Evolutionary conservation across 2,797 vertebrate genomes (phyloP).

Genomic region (Hipposideros larvatus): DNA sequence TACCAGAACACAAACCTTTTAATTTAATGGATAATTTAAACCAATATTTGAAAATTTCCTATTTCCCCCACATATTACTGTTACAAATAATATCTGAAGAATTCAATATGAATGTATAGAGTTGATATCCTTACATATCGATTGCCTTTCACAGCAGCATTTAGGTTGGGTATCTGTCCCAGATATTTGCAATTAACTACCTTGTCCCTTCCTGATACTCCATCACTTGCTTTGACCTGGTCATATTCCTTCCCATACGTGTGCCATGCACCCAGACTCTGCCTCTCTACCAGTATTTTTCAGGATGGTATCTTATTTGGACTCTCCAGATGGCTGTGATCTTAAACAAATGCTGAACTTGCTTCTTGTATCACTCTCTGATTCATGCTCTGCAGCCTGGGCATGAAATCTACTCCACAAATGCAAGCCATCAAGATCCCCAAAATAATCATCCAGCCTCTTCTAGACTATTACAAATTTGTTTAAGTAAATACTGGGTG

Average conservation of each 20-base stretch:
- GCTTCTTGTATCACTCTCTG: background rate
- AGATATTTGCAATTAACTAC: background rate
- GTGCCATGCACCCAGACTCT: background rate
- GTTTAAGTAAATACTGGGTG: background rate
- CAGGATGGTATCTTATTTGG: background rate
- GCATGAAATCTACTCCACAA: background rate
- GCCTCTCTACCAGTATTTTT: background rate
- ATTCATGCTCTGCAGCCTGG: background rate
- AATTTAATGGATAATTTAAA: background rate
- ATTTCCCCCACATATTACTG: background rate
- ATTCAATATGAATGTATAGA: background rate
- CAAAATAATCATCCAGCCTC: background rate
- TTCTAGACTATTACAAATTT: background rate
- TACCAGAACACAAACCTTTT: background rate
- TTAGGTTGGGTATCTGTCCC: background rate
- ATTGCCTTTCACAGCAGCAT: background rate
- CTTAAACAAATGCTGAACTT: background rate
- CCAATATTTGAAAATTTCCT: background rate
- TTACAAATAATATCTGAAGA: background rate
- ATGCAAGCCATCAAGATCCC: background rate
- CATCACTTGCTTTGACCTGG: background rate
- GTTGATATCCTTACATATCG: background rate
- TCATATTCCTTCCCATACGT: background rate
- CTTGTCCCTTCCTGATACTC: background rate
- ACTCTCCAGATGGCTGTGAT: background rate